Evolutionary conservation across 2,888 invertebrate genomes (phyloP), one percentile per base, ranked within the genome.

Genomic region (Silvanus unidentatus): DNA sequence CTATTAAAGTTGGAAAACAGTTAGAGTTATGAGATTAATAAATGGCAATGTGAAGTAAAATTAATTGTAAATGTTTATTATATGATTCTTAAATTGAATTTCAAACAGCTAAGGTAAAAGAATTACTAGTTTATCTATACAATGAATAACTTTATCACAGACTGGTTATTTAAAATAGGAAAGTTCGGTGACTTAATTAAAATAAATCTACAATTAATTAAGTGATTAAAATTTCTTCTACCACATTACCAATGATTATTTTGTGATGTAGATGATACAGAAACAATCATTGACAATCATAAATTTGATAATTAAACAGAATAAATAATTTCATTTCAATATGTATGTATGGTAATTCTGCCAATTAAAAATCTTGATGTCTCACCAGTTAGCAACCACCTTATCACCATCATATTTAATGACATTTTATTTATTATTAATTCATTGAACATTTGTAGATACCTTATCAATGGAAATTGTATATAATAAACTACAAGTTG

Each of bases 331-430:
- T 8, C 11, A 39, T 29, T 43, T 52, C 52, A 49, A 48, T 51
- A 54, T 53, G 54, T 47, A 51, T 49, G 50, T 56, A 54, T 53
- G 54, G 48, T 48, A 56, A 56, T 54, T 40, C 37, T 37, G 32
- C 35, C 52, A 54, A 54, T 56, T 56, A 54, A 54, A 22, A 52
- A 54, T 54, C 52, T 45, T 50, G 52, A 54, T 54, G 46, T 32
- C 43, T 35, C 43, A 45, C 42, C 46, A 41, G 44, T 45, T 28
- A 32, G 38, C 14, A 39, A 44, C 38, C 37, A 44, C 43, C 34
- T 49, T 49, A 49, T 49, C 47, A 44, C 32, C 36, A 45, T 44
- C 47, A 39, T 44, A 15, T 39, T 22, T 35, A 45, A 39, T 36
- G 35, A 32, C 22, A 30, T 11, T 32, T 22, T 48, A 45, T 40